Conservation (phyloP, 2,888 invertebrate species). For the Limulus polyphemus region DNA sequence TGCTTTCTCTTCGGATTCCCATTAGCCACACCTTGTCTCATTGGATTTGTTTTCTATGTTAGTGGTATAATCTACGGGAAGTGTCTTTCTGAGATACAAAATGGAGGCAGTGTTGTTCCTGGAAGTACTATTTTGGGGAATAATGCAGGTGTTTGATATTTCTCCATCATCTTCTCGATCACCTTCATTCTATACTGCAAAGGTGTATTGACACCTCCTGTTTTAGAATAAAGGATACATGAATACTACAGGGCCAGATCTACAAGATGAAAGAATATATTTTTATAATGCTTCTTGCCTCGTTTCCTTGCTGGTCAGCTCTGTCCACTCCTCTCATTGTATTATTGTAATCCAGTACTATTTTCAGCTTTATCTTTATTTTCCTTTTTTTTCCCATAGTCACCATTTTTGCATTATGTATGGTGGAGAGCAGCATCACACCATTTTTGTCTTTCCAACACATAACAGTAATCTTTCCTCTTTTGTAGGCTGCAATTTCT, state of each 20-base stretch:
- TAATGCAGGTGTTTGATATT: slow-evolving; percentile 1
- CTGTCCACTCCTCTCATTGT: slow-evolving; percentile 2
- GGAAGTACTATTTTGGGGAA: slow-evolving; percentile 2
- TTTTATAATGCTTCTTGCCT: slow-evolving; percentile 6
- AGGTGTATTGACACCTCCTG: too few species aligned
- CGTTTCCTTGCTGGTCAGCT: slow-evolving; percentile 3
- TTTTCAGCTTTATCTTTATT: slow-evolving; percentile 5
- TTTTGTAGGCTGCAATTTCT: background rate
- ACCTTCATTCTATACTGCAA: slow-evolving; percentile 8
- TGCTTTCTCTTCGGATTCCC: background rate
- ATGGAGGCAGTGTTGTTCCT: slow-evolving; percentile 4
- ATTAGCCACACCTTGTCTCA: slow-evolving; percentile 3
- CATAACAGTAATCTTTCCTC: slow-evolving; percentile 2
- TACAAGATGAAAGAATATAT: slow-evolving; percentile 3
- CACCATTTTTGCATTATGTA: slow-evolving; percentile 2
- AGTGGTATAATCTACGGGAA: slow-evolving; percentile 7
- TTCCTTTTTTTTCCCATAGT: background rate
- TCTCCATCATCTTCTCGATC: slow-evolving; percentile 7
- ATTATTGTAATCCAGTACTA: too few species aligned
- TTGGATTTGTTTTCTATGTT: slow-evolving; percentile 1
- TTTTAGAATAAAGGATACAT: too few species aligned
- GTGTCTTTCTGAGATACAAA: slow-evolving; percentile 7
- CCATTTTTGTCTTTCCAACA: slow-evolving; percentile 4
- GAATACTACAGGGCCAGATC: too few species aligned
- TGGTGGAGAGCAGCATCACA: slow-evolving; percentile 4